phyloP scores from a whole-genome alignment of 2,797 vertebrate species.

The Acipenser oxyrinchus region DNA sequence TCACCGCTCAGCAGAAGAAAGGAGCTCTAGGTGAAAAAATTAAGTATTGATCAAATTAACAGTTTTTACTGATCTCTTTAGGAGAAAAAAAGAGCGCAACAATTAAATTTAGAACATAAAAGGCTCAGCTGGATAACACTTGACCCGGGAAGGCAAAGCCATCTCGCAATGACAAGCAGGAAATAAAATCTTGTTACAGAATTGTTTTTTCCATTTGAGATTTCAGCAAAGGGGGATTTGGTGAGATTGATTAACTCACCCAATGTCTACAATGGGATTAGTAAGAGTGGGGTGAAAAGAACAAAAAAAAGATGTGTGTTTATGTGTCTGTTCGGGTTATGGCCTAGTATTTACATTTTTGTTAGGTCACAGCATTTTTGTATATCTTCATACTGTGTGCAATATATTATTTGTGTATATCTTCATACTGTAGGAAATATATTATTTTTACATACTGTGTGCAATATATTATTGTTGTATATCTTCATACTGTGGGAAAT shows the following conservation, averaged over 20 bases:
- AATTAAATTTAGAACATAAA: conserved; percentile 86
- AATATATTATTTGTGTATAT: no score
- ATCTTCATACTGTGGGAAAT: no score
- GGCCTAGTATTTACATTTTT: no score
- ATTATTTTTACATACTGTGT: no score
- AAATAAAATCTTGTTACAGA: conserved; percentile 50
- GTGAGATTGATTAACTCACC: conserved; percentile 12
- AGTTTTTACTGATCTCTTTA: conserved; percentile 88
- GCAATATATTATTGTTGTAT: no score
- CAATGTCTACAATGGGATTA: neutral
- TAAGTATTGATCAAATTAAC: conserved; percentile 99
- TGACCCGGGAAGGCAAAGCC: conserved; percentile 63
- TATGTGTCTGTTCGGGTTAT: no score
- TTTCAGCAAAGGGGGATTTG: conserved; percentile 13
- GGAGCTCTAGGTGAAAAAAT: conserved; percentile 86
- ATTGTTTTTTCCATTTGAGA: conserved; percentile 43
- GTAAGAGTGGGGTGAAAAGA: conserved; percentile 12
- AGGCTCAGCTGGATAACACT: conserved; percentile 65
- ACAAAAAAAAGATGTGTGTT: no score
- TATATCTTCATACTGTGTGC: no score
- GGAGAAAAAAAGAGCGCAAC: conserved; percentile 69
- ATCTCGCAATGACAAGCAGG: conserved; percentile 53
- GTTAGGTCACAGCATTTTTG: no score
- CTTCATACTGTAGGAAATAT: no score
- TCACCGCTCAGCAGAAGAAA: conserved; percentile 88